Evolutionary conservation across 1,140 invertebrate species (phyloP).

Genomic region (Tetraneura akinire): DNA sequence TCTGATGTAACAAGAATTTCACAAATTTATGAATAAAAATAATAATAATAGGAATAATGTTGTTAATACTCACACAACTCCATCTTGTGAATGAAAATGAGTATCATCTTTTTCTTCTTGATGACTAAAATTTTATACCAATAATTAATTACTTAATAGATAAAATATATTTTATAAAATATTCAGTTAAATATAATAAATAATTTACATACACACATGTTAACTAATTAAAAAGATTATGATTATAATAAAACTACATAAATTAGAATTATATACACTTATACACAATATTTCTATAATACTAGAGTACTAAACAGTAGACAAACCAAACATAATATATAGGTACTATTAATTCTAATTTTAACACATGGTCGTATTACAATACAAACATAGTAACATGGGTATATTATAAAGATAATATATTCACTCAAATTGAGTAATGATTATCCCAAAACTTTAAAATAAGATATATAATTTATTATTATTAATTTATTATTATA

Average conservation of each 20-base stretch:
- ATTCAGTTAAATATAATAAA: neutral
- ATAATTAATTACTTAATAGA: neutral
- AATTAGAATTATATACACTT: neutral
- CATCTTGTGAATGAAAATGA: constrained; percentile 29
- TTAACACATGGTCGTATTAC: neutral
- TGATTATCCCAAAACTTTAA: no score
- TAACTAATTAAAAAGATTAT: no score
- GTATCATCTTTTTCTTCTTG: constrained; percentile 34
- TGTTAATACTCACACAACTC: constrained; percentile 35
- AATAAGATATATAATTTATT: no score
- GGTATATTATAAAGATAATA: no score
- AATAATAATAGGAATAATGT: no score
- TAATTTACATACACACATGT: constrained; percentile 8
- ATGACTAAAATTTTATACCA: constrained; percentile 29
- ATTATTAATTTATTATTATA: no score
- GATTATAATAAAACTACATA: constrained; percentile 21
- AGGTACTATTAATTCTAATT: neutral
- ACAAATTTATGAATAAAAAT: no score
- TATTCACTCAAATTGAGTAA: no score
- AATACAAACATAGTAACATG: neutral
- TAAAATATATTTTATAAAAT: neutral
- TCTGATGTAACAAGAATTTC: no score
- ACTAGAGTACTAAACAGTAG: no score
- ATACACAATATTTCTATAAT: neutral
- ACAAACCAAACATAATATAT: neutral